Conservation (phyloP, 2,888 invertebrate genomes). For the Drosophila setosimentum region DNA sequence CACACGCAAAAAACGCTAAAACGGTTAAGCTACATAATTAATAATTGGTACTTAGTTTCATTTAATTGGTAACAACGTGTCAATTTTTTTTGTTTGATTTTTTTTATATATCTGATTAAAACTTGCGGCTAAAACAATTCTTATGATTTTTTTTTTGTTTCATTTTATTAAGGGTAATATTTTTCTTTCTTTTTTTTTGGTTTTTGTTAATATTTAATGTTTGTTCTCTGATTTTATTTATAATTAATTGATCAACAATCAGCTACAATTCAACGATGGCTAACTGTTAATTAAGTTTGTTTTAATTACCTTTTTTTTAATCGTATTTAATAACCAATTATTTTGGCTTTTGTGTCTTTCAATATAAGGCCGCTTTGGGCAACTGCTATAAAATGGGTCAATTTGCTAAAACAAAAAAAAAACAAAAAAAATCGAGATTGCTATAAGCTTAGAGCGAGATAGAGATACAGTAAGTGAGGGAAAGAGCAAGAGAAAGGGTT, state of each 20-base stretch:
- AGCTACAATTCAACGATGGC: constrained; percentile 69
- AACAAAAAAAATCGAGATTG: background rate
- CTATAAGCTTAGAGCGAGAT: constrained; percentile 21
- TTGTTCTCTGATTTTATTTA: constrained; percentile 30
- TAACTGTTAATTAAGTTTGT: constrained; percentile 51
- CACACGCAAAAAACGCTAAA: constrained; percentile 21
- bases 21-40: constrained; percentile 35
- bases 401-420: constrained; percentile 30
- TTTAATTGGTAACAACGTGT: constrained; percentile 45
- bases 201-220: constrained; percentile 27
- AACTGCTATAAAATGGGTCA: constrained; percentile 63
- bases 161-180: background rate
- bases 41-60: constrained; percentile 29
- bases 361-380: constrained; percentile 73
- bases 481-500: constrained; percentile 6
- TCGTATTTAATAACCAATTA: constrained; percentile 25
- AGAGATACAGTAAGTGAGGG: constrained; percentile 7
- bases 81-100: background rate
- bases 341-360: constrained; percentile 26
- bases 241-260: constrained; percentile 62
- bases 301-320: constrained; percentile 24
- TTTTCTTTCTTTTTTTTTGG: constrained; percentile 3
- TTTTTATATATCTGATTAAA: constrained; percentile 38
- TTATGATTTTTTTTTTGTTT: constrained; percentile 17
- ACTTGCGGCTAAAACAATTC: constrained; percentile 50